phyloP scores from a whole-genome alignment of 2,888 invertebrate species.

The Muschampia plurimacula region DNA sequence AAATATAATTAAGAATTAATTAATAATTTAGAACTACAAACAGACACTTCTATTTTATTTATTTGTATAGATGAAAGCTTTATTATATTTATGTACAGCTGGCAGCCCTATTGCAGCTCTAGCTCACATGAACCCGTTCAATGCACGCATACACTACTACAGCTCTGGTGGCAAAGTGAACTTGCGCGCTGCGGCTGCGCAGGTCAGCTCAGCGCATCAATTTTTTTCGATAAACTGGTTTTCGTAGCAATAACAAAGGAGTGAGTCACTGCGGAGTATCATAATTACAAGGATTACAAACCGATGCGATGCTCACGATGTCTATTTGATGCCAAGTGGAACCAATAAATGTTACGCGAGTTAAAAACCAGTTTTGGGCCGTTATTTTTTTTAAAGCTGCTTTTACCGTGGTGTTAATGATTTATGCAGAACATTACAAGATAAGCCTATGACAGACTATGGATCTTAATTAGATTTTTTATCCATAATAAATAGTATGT shows the following conservation, averaged over 20 bases:
- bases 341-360: conserved; percentile 19
- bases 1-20: no score
- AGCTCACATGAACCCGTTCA: conserved; percentile 45
- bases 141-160: conserved; percentile 52
- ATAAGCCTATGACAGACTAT: no score
- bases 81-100: background rate
- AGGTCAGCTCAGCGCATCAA: conserved; percentile 72
- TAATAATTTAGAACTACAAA: no score
- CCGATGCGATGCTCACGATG: conserved; percentile 45
- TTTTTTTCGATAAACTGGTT: conserved; percentile 75
- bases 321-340: conserved; percentile 35
- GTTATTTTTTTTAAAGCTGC: background rate
- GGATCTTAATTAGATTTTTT: no score
- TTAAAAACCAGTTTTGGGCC: conserved; percentile 8
- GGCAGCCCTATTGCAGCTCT: conserved; percentile 49
- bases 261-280: conserved; percentile 68
- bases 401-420: background rate
- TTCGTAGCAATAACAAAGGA: conserved; percentile 68
- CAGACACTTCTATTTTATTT: no score
- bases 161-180: conserved; percentile 43
- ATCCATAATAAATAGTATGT: no score
- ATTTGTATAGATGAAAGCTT: background rate
- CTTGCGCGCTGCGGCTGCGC: conserved; percentile 68
- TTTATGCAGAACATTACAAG: background rate
- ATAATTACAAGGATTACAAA: conserved; percentile 48